Base-by-base conservation (phyloP, 2,113 vertebrate genomes). In the Megaleporinus macrocephalus region DNA sequence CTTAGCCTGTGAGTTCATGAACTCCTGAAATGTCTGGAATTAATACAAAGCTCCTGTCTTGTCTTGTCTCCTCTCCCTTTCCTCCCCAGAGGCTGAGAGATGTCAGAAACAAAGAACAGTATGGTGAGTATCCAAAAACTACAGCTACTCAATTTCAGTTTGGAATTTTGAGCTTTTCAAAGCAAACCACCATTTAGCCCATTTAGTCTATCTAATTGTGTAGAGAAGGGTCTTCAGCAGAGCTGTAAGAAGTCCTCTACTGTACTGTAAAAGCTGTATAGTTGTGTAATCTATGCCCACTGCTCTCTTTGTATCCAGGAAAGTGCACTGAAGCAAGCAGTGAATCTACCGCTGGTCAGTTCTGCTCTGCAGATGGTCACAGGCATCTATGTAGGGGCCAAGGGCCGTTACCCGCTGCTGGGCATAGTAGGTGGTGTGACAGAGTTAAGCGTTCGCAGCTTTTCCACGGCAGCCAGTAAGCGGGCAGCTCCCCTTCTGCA, bases 321-420 rank as follows among this genome's bases (percentile, higher is more conserved):
- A 24, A 90, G 81, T 0, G 90, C 62, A 0, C 1, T 92, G 70
- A 49, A 82, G 14, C 88, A 90, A 29, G 87, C 84, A 13, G 85
- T 87, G 15, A 85, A 73, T 0, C 89, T 95, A 18, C 93, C 94
- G 5, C 85, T 95, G 65, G 53, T 95, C 65, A 84, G 84, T 73
- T 94, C 93, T 0, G 84, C 83, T 0, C 44, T 91, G 3, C 89
- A 91, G 83, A 85, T 88, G 0, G 83, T 92, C 76, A 88, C 80
- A 0, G 82, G 86, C 0, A 73, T 66, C 0, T 94, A 93, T 82
- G 81, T 73, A 0, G 91, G 82, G 71, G 84, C 89, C 53, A 94
- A 92, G 86, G 85, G 83, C 57, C 89, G 90, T 14, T 90, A 90
- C 78, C 90, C 89, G 1, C 84, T 93, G 83, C 82, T 94, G 72